Base-by-base conservation (phyloP, 2,888 invertebrate species). In the Callyntrura guangdongensis region DNA sequence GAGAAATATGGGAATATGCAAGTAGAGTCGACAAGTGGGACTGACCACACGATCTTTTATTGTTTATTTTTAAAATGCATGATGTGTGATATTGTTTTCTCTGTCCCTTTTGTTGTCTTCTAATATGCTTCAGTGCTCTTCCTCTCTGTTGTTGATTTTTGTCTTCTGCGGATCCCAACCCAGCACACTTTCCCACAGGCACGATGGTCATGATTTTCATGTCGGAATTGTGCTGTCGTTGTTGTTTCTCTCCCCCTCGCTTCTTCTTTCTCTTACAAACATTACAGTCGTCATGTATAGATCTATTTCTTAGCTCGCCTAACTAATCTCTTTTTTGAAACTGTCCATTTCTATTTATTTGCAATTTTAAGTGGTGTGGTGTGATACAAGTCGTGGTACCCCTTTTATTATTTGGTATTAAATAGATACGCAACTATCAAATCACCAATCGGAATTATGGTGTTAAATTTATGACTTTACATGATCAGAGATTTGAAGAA, bases 131-230 rank as follows among this genome's bases (percentile, higher is more conserved):
- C 14, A 64, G 22, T 64, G 45, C 45, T 64, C 64, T 87, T 64
- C 72, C n/a, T 64, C 67, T 74, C 9, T 49, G 81, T n/a, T 72
- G 85, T 36, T 53, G 69, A 77, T 88, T 36, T 88, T 56, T 61
- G 81, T 81, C 81, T 81, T 81, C 81, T 61, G 56, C 81, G 56
- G 83, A 83, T 49, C 67, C 53, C 20, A 83, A 36, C 74, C 59
- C 53, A 83, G 53, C 67, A 36, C 83, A 87, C 91, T 87, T 91
- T 91, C 87, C 91, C 87, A 87, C 74, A 79, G 64, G 87, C 87
- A 91, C 91, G 87, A 83, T 84, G 83, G 77, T 87, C 91, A 91
- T 87, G 91, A 91, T 84, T 91, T 88, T 91, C 87, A 87, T 86
- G 91, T 83, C 87, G 90, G 77, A 77, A 83, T 86, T 84, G 25